Percentiles rank a stretch among this genome's conserved stretches.
Evolutionary conservation across 2,113 vertebrate species (phyloP).

Genomic region (Festucalex cinctus): DNA sequence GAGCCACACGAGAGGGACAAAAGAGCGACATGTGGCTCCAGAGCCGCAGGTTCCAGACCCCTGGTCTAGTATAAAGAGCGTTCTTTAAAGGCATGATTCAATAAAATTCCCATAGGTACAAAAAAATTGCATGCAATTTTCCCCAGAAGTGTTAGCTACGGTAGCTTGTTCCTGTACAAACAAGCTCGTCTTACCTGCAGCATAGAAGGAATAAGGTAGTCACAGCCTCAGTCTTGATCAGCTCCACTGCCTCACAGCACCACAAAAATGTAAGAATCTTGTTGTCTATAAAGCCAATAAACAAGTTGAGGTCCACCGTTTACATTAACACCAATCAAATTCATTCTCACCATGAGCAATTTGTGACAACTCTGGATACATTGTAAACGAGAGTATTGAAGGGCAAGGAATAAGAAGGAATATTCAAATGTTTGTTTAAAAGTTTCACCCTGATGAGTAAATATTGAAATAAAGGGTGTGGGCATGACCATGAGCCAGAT

Average conservation of each 20-base stretch:
- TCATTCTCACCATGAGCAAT: background rate
- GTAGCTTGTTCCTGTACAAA: background rate
- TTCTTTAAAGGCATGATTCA: too few species aligned
- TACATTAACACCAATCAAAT: background rate
- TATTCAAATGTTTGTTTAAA: background rate
- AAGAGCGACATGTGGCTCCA: too few species aligned
- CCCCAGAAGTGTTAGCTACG: background rate
- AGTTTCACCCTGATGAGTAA: background rate
- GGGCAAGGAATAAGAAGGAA: background rate
- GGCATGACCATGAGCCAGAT: background rate
- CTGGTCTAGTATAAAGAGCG: too few species aligned
- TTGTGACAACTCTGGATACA: background rate
- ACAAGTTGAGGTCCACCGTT: background rate
- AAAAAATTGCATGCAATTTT: background rate
- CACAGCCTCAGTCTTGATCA: background rate
- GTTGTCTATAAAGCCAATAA: background rate
- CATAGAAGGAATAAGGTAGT: background rate
- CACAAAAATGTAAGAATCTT: background rate
- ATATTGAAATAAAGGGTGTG: constrained; percentile 6
- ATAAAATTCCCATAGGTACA: background rate
- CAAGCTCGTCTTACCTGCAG: background rate
- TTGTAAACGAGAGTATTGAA: background rate
- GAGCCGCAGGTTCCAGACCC: too few species aligned
- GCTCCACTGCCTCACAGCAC: background rate
- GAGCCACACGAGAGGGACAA: too few species aligned